Percentiles rank a stretch among this genome's conserved stretches.
phyloP scores from a whole-genome alignment of 2,797 vertebrate genomes.

The Leptatherina wallacei region DNA sequence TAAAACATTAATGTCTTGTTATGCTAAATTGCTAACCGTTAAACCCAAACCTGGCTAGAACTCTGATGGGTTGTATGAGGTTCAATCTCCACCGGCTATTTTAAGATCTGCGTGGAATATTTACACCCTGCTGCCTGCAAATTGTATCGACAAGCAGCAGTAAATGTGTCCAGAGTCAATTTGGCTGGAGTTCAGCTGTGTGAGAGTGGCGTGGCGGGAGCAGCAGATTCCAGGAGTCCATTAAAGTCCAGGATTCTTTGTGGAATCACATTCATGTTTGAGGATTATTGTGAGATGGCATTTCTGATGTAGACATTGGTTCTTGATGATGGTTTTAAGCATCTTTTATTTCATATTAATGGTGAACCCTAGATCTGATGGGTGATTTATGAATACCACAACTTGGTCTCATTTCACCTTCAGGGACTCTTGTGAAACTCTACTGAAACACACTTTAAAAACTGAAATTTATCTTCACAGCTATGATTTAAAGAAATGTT shows the following conservation, averaged over 20 bases:
- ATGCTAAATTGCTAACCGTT: background rate
- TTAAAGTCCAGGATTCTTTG: slow-evolving; percentile 46
- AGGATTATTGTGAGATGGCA: slow-evolving; percentile 8
- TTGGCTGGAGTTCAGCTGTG: slow-evolving; percentile 61
- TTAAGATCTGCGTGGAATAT: slow-evolving; percentile 44
- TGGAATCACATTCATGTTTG: slow-evolving; percentile 38
- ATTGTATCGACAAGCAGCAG: slow-evolving; percentile 69
- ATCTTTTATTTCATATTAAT: background rate
- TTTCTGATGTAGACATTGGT: slow-evolving; percentile 22
- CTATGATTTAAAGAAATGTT: too few relatives aligned
- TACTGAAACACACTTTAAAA: background rate
- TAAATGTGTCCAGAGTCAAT: slow-evolving; percentile 68
- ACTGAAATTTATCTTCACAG: background rate
- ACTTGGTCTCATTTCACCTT: background rate
- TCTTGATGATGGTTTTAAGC: background rate
- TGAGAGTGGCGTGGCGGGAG: slow-evolving; percentile 52
- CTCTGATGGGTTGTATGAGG: background rate
- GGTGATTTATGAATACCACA: background rate
- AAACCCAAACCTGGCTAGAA: background rate
- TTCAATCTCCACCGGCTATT: slow-evolving; percentile 31
- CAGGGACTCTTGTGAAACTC: background rate
- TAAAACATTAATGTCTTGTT: background rate
- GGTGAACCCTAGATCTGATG: background rate
- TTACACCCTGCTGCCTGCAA: slow-evolving; percentile 46
- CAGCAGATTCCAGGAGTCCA: slow-evolving; percentile 60